Base-by-base conservation (phyloP, 2,888 invertebrate genomes). In the Cyrtodaria siliqua region DNA sequence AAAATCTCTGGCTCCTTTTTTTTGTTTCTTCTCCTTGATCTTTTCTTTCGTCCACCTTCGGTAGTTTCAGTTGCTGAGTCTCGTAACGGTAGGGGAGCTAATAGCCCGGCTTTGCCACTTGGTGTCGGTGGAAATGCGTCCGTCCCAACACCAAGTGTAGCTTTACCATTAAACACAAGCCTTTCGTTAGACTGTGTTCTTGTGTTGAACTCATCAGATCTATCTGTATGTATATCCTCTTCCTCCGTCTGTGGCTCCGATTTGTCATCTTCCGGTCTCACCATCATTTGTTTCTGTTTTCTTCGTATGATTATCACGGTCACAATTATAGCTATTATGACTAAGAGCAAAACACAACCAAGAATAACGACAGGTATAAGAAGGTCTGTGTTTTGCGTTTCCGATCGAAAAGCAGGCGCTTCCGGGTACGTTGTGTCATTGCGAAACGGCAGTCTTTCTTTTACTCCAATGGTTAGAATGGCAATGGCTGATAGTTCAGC, bases 1-100 rank as follows among this genome's bases (percentile, higher is more conserved):
- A 81, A 88, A 38, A 86, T 83, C 50, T 86, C 86, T 8, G 69
- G 77, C 27, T 81, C 84, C 53, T 84, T 84, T 16, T 76, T 76
- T 66, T 84, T 85, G 38, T 85, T 83, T 24, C 84, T 52, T 2
- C 75, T 59, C 29, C 85, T 64, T 6, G 82, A 76, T 9, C 83
- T 49, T 29, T 82, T 83, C 71, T 84, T 87, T 44, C 66, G 66
- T 24, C 33, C 33, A 1, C 49, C 59, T 23, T 74, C 72, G 1
- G 52, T 55, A 9, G 50, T 63, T 29, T 72, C 80, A n/a, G 73
- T 79, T 40, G 76, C 83, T 4, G 84, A 84, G n/a, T 60, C 82
- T 8, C 79, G 78, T 6, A 81, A 76, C 57, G 62, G 60, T 50
- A 78, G 64, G 9, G 76, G 80, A 20, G 85, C 78, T n/a, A 85